A percentile compares a stretch with the other conserved stretches of the same genome.
Conservation (phyloP, 2,797 vertebrate species). For the Betta splendens region DNA sequence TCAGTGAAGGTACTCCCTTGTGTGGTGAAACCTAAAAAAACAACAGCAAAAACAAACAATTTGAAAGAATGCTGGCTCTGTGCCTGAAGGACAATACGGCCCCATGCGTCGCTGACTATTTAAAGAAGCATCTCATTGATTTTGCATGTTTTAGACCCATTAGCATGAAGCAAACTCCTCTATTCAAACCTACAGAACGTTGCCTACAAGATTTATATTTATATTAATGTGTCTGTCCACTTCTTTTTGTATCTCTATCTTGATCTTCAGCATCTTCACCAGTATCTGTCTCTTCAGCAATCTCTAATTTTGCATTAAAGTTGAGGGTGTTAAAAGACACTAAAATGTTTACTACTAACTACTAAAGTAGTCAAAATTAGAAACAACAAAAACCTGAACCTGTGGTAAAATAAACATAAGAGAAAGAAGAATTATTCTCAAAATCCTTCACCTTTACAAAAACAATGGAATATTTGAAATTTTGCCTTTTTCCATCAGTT, state of each 20-base stretch:
- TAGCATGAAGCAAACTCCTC: not conserved
- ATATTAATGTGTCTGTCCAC: not conserved
- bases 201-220: not conserved
- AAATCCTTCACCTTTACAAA: not conserved
- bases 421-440: not conserved
- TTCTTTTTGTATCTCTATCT: slow-evolving; percentile 1
- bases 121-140: not conserved
- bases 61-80: too few species aligned
- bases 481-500: too few species aligned
- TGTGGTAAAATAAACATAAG: too few species aligned
- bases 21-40: too few species aligned
- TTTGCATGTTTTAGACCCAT: not conserved
- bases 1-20: too few species aligned
- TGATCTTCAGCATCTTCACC: not conserved
- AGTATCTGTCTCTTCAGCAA: not conserved
- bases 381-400: too few species aligned
- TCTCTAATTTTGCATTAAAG: not conserved
- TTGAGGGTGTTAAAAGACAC: not conserved
- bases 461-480: not conserved
- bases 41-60: too few species aligned
- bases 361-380: too few species aligned
- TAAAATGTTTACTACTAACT: too few species aligned
- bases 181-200: not conserved
- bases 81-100: too few species aligned
- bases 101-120: not conserved